A percentile compares a stretch with the other conserved stretches of the same genome.
phyloP scores from a whole-genome alignment of 2,888 invertebrate genomes.

The Tenthredo amoena region DNA sequence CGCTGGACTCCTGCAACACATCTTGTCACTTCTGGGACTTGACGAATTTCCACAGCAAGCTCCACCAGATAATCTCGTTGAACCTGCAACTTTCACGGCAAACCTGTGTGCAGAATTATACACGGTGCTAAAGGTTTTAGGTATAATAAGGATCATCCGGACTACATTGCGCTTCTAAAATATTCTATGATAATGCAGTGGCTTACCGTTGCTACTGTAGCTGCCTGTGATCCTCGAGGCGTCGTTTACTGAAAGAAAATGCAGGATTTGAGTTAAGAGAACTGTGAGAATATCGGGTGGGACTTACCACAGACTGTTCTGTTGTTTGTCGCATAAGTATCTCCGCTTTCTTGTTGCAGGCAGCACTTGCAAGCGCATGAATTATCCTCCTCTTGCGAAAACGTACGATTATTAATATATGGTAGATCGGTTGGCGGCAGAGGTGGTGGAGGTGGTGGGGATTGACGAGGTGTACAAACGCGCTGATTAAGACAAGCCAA shows the following conservation, averaged over 20 bases:
- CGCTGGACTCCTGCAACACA: conserved; percentile 66
- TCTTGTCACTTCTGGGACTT: conserved; percentile 58
- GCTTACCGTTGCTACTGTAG: conserved; percentile 46
- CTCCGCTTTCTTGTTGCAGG: conserved; percentile 46
- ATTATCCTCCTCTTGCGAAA: conserved; percentile 60
- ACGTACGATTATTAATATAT: conserved; percentile 51
- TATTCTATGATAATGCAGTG: neutral
- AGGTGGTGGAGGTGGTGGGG: conserved; percentile 34
- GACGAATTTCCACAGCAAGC: conserved; percentile 54
- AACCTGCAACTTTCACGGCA: conserved; percentile 58
- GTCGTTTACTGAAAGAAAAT: conserved; percentile 19
- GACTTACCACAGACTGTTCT: conserved; percentile 39
- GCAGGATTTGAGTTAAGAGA: neutral
- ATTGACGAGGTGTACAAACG: conserved; percentile 60
- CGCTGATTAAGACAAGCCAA: conserved; percentile 71
- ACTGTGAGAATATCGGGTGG: neutral
- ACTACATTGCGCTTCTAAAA: neutral
- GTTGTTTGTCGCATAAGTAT: conserved; percentile 33
- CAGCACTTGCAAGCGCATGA: conserved; percentile 64
- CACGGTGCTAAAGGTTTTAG: neutral
- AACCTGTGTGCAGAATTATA: conserved; percentile 51
- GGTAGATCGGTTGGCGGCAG: conserved; percentile 49
- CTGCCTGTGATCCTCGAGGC: conserved; percentile 13
- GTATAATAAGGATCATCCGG: neutral
- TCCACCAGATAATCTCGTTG: conserved; percentile 64